Evolutionary conservation across 2,113 vertebrate genomes (phyloP), one percentile per base, ranked within the genome.

Genomic region (Macaca fascicularis): DNA sequence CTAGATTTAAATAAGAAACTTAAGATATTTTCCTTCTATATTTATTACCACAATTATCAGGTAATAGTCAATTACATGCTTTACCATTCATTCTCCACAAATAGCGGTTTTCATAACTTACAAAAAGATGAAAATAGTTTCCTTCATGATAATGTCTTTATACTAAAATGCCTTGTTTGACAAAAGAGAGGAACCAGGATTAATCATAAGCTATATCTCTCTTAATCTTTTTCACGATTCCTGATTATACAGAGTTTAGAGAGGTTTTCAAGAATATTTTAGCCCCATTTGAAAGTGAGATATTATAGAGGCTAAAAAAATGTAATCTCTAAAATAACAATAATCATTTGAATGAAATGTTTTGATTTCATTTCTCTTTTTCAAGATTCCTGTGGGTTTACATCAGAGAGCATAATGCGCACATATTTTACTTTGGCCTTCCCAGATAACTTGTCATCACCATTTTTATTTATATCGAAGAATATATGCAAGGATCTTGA

Each of bases 121-220:
- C 0, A 87, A 94, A 95, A 85, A 82, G 12, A 78, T 78, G 20
- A 89, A 93, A 94, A 82, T 64, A 0, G 16, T 78, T 95, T 97
- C 22, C 48, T 52, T n/a, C n/a, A 59, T 55, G 30, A 84, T 74
- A 83, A 80, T 50, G 13, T 59, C 85, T 75, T 87, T 78, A 78
- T 79, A 32, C 8, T 50, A 84, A 82, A 69, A 69, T 90, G 81
- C 35, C 6, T 57, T 30, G 59, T 67, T 86, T 83, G 30, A 67
- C 35, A 40, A 92, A 93, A 85, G 11, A 74, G 22, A 74, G 86
- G n/a, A 78, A 5, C 4, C 10, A 59, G 89, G 13, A 93, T 81
- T 80, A 93, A 89, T 61, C 38, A 87, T 74, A 59, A 57, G 11
- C 23, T 76, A 3, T n/a, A 45, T 72, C 10, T 85, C 35, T 13